Conservation (phyloP, 2,113 vertebrate genomes). For the Cochlearius cochlearius region DNA sequence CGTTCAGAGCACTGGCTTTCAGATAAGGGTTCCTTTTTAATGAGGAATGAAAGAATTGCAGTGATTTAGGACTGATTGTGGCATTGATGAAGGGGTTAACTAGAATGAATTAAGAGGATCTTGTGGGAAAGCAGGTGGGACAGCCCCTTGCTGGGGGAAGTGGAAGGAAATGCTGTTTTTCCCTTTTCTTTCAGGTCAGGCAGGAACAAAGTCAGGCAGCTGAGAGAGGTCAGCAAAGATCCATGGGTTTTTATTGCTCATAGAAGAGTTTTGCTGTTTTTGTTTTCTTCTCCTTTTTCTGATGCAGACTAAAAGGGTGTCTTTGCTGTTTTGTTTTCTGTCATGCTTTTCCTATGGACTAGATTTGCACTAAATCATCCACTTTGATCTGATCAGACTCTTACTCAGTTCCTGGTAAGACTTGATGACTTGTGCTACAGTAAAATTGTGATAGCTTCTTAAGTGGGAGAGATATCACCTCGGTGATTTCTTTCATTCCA, state of each 20-base stretch:
- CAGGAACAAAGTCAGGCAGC: slow-evolving; percentile 32
- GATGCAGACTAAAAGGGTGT: not conserved
- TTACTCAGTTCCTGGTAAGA: not conserved
- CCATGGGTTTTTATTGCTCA: not conserved
- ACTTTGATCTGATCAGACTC: not conserved
- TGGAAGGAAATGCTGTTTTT: not conserved
- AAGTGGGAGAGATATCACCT: not conserved
- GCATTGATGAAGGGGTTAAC: not conserved
- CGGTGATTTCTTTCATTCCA: not conserved
- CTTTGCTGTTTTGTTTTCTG: not conserved
- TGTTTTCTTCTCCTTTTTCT: not conserved
- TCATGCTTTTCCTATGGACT: not conserved
- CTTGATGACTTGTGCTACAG: not conserved
- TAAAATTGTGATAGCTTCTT: not conserved
- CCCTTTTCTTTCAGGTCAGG: not conserved
- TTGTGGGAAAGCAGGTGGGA: not conserved
- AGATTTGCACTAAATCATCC: not conserved
- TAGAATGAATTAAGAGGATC: not conserved
- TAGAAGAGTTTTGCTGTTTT: not conserved
- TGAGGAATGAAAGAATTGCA: not conserved
- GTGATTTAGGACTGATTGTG: not conserved
- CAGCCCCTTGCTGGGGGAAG: not conserved
- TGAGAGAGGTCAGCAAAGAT: not conserved
- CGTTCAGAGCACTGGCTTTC: not conserved
- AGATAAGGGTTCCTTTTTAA: not conserved